Evolutionary conservation across 2,113 vertebrate species (phyloP).

Genomic region (Myrmecophaga tridactyla): DNA sequence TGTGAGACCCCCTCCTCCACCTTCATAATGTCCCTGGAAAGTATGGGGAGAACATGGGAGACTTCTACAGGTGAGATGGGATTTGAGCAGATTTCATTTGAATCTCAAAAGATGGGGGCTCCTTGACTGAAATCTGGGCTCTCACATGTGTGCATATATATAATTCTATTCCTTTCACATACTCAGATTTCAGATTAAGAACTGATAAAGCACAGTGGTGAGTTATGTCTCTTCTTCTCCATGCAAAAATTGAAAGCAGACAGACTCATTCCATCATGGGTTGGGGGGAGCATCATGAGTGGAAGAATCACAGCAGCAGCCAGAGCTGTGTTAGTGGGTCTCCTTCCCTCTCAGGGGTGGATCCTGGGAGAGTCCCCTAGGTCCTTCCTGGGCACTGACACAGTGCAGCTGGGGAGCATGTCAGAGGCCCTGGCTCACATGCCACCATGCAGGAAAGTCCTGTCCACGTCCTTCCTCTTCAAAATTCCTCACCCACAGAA

Average conservation of each 20-base stretch:
- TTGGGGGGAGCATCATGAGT: neutral
- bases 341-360: neutral
- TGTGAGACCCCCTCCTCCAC: rapidly evolving
- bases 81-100: neutral
- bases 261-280: neutral
- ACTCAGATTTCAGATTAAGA: neutral
- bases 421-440: neutral
- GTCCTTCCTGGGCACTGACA: neutral
- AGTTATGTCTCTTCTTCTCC: neutral
- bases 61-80: neutral
- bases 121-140: neutral
- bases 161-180: too few species aligned
- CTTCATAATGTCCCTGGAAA: neutral
- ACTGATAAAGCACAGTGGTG: neutral
- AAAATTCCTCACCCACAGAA: neutral
- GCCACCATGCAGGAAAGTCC: rapidly evolving
- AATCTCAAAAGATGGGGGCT: neutral
- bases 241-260: neutral
- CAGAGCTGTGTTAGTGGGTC: rapidly evolving
- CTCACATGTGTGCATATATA: rapidly evolving
- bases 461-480: neutral
- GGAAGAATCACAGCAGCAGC: too few species aligned
- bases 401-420: neutral
- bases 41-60: neutral
- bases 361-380: too few species aligned